phyloP scores from a whole-genome alignment of 2,888 invertebrate species.

The Netelia melanura region DNA sequence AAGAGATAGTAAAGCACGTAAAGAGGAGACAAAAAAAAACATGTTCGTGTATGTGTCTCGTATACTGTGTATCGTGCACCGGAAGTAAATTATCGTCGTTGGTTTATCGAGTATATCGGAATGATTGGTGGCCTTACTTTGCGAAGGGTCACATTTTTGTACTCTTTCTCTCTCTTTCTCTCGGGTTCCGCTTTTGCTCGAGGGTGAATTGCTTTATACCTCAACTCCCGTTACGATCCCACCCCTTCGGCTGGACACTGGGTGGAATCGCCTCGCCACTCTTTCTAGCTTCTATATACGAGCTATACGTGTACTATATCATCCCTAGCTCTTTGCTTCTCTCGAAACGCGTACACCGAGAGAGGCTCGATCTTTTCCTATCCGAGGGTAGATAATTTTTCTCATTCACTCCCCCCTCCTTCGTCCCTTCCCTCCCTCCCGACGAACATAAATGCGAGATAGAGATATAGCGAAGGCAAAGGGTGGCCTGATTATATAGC shows the following conservation, averaged over 20 bases:
- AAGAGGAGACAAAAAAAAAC: slow-evolving; percentile 17
- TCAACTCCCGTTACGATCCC: slow-evolving; percentile 40
- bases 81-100: slow-evolving; percentile 68
- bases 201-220: slow-evolving; percentile 51
- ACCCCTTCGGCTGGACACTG: slow-evolving; percentile 54
- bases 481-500: slow-evolving; percentile 47
- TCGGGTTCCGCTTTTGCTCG: slow-evolving; percentile 36
- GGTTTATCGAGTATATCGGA: slow-evolving; percentile 69
- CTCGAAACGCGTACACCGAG: slow-evolving; percentile 28
- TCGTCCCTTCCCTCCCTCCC: too few relatives aligned
- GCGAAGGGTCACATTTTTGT: slow-evolving; percentile 54
- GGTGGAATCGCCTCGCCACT: slow-evolving; percentile 49
- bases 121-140: slow-evolving; percentile 68
- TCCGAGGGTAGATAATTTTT: slow-evolving; percentile 62
- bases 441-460: background rate
- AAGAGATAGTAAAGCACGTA: slow-evolving; percentile 54
- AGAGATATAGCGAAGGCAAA: slow-evolving; percentile 40
- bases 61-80: slow-evolving; percentile 26
- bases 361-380: slow-evolving; percentile 52
- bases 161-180: slow-evolving; percentile 27
- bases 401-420: background rate
- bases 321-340: slow-evolving; percentile 45
- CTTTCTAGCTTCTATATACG: slow-evolving; percentile 6
- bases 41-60: slow-evolving; percentile 9
- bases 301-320: slow-evolving; percentile 18